A percentile compares a stretch with the other conserved stretches of the same genome.
These are phyloP conservation scores for Cephonodes hylas DNA, from an alignment of 2,888 invertebrate species.

Conservation along the genomic window DNA sequence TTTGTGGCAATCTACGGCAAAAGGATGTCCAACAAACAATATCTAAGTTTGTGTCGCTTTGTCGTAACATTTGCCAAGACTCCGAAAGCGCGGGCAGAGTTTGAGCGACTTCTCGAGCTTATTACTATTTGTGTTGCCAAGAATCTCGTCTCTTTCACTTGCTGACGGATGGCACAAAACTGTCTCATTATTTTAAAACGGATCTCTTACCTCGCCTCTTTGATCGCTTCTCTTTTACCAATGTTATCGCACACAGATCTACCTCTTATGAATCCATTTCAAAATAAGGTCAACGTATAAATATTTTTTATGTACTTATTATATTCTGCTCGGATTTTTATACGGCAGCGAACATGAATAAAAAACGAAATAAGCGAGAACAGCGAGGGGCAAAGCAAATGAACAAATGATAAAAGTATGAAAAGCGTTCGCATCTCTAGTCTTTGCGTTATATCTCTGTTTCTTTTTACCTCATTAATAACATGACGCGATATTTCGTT, in stretches of 20 bases:
- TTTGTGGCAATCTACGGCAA: conserved; percentile 39
- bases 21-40: conserved; percentile 67
- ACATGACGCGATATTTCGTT: conserved; percentile 3
- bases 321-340: not conserved
- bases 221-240: not conserved
- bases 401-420: conserved; percentile 8
- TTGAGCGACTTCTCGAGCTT: conserved; percentile 65
- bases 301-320: not conserved
- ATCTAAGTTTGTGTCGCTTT: conserved; percentile 70
- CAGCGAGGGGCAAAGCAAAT: conserved; percentile 5
- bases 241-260: not conserved
- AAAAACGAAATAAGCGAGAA: conserved; percentile 6
- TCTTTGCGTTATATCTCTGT: not conserved
- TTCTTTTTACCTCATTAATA: conserved; percentile 3
- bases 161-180: conserved; percentile 31
- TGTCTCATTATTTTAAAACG: conserved; percentile 7
- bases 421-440: conserved; percentile 4
- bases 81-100: conserved; percentile 55
- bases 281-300: not conserved
- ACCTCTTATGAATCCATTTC: not conserved
- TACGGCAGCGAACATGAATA: conserved; percentile 1
- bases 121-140: conserved; percentile 74
- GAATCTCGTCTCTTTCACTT: conserved; percentile 45
- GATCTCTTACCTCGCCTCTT: not conserved
- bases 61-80: conserved; percentile 68